phyloP scores from a whole-genome alignment of 1,140 invertebrate genomes.

The Drosophila willistoni region DNA sequence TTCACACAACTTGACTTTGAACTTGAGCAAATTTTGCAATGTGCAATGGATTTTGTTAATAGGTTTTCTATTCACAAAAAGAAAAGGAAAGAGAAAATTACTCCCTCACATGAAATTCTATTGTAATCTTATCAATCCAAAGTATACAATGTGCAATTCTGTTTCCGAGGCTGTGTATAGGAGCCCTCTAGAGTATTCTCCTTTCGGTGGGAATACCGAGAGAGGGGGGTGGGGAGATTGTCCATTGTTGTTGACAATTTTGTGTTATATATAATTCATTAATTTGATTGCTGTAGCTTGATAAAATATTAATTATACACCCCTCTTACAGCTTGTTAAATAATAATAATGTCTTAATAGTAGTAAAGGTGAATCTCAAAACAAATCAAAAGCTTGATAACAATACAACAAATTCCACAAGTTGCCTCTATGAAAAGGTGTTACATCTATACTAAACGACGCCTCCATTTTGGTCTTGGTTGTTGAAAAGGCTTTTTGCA shows the following conservation, averaged over 20 bases:
- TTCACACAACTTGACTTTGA: conserved; percentile 35
- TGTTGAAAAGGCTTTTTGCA: no score
- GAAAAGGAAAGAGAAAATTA: not conserved
- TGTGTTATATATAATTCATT: not conserved
- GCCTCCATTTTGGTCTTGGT: no score
- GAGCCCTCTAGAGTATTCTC: not conserved
- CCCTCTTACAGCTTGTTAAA: not conserved
- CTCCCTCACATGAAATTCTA: not conserved
- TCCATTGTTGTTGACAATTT: no score
- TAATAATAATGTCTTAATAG: no score
- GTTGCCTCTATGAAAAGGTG: no score
- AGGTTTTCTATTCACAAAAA: not conserved
- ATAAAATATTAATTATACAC: not conserved
- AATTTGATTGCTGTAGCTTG: not conserved
- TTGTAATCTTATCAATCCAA: conserved; percentile 6
- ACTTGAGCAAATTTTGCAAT: conserved; percentile 27
- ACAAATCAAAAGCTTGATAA: no score
- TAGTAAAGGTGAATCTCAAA: no score
- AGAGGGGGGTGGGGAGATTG: no score
- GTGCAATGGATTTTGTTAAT: not conserved
- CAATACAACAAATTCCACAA: no score
- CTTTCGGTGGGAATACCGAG: not conserved
- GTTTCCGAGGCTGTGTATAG: conserved; percentile 5
- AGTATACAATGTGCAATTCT: not conserved
- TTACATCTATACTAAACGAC: no score